Percentiles rank a stretch among this genome's conserved stretches.
Evolutionary conservation across 2,113 vertebrate species (phyloP).

Genomic region (Ailurus styani): DNA sequence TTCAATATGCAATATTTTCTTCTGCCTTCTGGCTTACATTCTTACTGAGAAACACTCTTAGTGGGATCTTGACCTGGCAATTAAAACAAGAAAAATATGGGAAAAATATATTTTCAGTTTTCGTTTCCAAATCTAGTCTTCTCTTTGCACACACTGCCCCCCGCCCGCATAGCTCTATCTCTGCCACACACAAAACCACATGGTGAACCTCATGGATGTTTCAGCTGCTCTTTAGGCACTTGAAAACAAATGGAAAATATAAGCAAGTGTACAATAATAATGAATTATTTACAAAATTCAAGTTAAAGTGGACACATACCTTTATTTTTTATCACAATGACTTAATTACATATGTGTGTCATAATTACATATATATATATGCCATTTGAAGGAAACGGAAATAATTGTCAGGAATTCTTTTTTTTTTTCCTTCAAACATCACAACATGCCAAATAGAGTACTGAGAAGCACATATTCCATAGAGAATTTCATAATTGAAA

Average conservation of each 20-base stretch:
- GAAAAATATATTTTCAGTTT: neutral
- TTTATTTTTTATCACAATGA: neutral
- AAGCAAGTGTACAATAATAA: neutral
- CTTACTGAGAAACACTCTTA: neutral
- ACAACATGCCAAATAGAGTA: neutral
- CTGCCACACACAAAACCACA: neutral
- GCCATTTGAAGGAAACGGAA: neutral
- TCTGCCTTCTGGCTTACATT: neutral
- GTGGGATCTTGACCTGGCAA: neutral
- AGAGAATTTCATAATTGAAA: neutral
- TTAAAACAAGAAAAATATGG: neutral
- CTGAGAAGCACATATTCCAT: neutral
- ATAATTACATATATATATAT: neutral
- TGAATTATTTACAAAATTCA: neutral
- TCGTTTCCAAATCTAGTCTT: neutral
- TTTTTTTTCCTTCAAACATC: neutral
- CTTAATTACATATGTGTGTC: neutral
- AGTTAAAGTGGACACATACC: neutral
- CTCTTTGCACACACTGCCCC: neutral
- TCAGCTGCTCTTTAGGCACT: neutral
- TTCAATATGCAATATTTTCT: neutral
- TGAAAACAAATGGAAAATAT: neutral
- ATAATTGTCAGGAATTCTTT: neutral
- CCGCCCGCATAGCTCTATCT: neutral
- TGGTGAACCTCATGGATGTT: neutral